Evolutionary conservation across 2,888 invertebrate species (phyloP), one percentile per base, ranked within the genome.

Genomic region (Pomacea canaliculata): DNA sequence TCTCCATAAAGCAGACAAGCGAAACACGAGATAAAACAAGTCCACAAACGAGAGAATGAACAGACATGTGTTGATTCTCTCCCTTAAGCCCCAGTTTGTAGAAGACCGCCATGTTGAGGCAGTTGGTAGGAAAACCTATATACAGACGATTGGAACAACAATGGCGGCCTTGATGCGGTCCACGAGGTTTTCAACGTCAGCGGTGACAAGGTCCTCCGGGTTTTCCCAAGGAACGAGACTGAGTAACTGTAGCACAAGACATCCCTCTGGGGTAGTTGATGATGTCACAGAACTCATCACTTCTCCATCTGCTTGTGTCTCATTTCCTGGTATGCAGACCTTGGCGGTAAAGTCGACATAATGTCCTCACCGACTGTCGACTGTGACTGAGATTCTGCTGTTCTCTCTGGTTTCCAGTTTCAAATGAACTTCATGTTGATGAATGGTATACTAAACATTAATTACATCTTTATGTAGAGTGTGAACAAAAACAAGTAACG

Each of bases 41-140:
- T 73, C 73, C 18, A 66, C 63, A 49, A 73, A 13, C 13, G 73
- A 66, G 8, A 73, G 59, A 23, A 49, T 56, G 18, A 66, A 56
- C 23, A 73, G 65, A 27, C 63, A 49, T n/a, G 65, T 51, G 37
- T 73, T 73, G 23, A 73, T 51, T 18, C 67, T 51, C 27, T 73
- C 56, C 67, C 49, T 67, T 8, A 66, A 66, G 18, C 27, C 73
- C 73, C 12, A 51, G 48, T 48, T 73, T 73, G 73, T 51, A 49
- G 37, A 73, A 73, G 18, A 67, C 62, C 12, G 51, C 18, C 66
- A 73, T 23, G 56, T 73, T 73, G 66, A 73, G 18, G 56, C n/a
- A 56, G 51, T 73, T 73, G 23, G 49, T 49, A 12, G 62, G 27
- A 46, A 27, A n/a, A 10, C 63, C 72, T 8, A 63, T 27, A 72